These are phyloP conservation scores for Saimiri boliviensis DNA, from an alignment of 2,113 vertebrate genomes.

Conservation along the genomic window DNA sequence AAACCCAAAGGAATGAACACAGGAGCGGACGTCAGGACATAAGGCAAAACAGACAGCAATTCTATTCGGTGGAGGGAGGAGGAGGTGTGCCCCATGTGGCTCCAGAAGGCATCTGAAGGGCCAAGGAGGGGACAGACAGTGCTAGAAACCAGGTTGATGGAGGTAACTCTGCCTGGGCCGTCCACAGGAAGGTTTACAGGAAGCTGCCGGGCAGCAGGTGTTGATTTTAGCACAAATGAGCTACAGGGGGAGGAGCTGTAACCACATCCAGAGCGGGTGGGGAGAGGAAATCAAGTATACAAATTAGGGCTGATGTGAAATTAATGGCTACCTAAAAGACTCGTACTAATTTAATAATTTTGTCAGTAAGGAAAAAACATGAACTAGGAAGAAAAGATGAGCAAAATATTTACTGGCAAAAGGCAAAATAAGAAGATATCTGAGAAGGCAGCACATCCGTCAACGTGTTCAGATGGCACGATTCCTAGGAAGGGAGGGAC, in stretches of 20 bases:
- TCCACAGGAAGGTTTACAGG: not conserved
- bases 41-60: not conserved
- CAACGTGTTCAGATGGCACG: not conserved
- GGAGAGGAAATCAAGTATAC: not conserved
- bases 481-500: no score
- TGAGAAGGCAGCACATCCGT: not conserved
- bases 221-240: not conserved
- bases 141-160: fast-evolving
- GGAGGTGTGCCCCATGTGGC: not conserved
- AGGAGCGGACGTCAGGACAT: fast-evolving
- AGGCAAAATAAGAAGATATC: not conserved
- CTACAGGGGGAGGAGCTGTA: not conserved
- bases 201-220: no score
- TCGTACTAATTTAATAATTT: not conserved
- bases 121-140: no score
- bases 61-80: fast-evolving
- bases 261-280: not conserved
- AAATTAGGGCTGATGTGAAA: not conserved
- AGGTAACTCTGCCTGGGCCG: not conserved
- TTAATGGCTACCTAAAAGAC: conserved; percentile 39
- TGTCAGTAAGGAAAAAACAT: conserved; percentile 11
- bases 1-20: not conserved
- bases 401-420: conserved; percentile 31
- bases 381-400: not conserved
- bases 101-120: not conserved